Evolutionary conservation across 2,797 vertebrate genomes (phyloP).

Genomic region (Ceryle rudis): DNA sequence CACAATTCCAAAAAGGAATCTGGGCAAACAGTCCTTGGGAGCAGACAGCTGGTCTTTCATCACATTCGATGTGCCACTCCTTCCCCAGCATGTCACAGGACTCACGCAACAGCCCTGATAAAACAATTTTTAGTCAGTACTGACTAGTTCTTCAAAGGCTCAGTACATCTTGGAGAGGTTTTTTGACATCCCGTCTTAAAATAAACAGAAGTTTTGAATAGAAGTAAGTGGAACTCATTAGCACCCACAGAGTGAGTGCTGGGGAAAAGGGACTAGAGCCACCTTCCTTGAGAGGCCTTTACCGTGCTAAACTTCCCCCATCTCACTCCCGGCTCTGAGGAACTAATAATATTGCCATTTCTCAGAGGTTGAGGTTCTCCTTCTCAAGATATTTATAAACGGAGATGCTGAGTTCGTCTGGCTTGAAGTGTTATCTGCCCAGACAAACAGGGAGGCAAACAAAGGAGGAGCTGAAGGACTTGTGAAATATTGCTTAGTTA

Average conservation of each 20-base stretch:
- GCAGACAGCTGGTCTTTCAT: background rate
- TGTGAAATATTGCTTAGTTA: no score
- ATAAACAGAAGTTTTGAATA: background rate
- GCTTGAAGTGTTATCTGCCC: background rate
- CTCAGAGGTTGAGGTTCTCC: background rate
- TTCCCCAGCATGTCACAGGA: background rate
- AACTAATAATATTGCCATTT: background rate
- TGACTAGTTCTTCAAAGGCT: background rate
- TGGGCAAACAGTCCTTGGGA: background rate
- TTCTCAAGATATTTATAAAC: background rate
- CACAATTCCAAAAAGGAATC: background rate
- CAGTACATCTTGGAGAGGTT: accelerated
- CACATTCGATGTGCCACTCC: accelerated
- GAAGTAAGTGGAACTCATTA: background rate
- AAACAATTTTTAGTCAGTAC: background rate
- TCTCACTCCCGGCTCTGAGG: background rate
- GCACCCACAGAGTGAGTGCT: background rate
- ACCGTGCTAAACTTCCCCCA: background rate
- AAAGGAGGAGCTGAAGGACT: no score
- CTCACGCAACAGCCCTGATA: background rate
- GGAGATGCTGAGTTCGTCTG: background rate
- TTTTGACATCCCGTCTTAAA: background rate
- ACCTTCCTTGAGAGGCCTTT: background rate
- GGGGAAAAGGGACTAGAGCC: background rate
- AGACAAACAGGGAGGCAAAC: no score